Conservation (phyloP, 2,888 invertebrate species). For the Leptopterna dolabrata region DNA sequence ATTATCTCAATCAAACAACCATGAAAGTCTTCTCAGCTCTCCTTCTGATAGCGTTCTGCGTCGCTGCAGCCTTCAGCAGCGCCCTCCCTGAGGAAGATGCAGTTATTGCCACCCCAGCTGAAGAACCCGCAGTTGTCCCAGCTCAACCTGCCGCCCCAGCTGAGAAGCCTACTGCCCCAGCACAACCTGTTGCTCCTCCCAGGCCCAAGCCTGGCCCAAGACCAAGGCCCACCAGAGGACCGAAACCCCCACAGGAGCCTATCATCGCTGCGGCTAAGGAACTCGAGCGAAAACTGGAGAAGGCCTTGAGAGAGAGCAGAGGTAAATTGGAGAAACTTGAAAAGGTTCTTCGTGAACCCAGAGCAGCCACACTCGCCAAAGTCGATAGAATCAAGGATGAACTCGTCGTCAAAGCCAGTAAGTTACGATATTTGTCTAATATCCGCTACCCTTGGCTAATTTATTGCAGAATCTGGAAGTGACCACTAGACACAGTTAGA, state of each 20-base stretch:
- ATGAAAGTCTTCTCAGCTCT: slow-evolving; percentile 1
- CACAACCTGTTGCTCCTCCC: not conserved
- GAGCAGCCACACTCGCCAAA: not conserved
- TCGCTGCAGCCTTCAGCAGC: not conserved
- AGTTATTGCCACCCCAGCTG: not conserved
- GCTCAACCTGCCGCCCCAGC: not conserved
- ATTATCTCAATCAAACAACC: not conserved
- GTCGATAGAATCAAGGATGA: not conserved
- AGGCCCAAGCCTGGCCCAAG: not conserved
- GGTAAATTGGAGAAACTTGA: not conserved
- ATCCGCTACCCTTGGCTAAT: no score
- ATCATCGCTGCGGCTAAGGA: not conserved
- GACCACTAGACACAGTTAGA: no score
- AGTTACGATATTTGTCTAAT: not conserved
- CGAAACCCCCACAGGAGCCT: not conserved
- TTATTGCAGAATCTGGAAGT: no score
- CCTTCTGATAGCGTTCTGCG: not conserved
- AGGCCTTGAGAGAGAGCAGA: not conserved
- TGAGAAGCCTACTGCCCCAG: not conserved
- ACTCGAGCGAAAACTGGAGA: not conserved
- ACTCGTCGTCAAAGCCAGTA: slow-evolving; percentile 15
- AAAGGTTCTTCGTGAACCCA: not conserved
- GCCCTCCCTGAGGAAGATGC: not conserved
- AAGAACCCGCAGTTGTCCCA: not conserved
- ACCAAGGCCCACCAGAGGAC: not conserved